phyloP scores from a whole-genome alignment of 2,113 vertebrate species.

The Carassius auratus region DNA sequence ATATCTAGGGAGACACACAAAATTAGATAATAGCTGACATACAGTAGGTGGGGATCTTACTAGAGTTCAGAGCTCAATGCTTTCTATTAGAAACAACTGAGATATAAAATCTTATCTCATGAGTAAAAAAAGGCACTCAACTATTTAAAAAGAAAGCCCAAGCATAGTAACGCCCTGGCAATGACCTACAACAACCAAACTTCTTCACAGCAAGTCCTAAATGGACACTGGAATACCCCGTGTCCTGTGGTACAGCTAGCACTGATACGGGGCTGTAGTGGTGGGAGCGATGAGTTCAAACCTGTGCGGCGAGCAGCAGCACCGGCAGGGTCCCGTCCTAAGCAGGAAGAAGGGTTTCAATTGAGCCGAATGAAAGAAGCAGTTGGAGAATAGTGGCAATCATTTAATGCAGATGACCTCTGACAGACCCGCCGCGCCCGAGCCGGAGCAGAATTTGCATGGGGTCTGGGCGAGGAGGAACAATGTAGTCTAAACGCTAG shows the following conservation, averaged over 20 bases:
- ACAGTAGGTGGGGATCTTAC: not conserved
- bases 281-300: not conserved
- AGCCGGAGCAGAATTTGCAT: conserved; percentile 89
- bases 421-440: conserved; percentile 85
- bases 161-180: not conserved
- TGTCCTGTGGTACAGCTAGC: not conserved
- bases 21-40: not conserved
- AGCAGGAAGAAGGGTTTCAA: conserved; percentile 80
- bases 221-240: not conserved
- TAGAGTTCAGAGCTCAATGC: not conserved
- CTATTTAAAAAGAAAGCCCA: not conserved
- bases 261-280: not conserved
- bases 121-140: not conserved
- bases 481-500: conserved; percentile 96
- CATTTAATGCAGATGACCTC: conserved; percentile 91
- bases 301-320: not conserved
- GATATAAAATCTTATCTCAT: too few species aligned
- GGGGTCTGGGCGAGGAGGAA: conserved; percentile 88
- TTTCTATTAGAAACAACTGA: not conserved
- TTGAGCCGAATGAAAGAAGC: conserved; percentile 88
- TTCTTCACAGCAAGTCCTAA: not conserved
- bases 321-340: conserved; percentile 68
- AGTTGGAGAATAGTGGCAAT: conserved; percentile 88
- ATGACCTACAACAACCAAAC: not conserved
- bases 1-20: not conserved